phyloP scores from a whole-genome alignment of 2,888 invertebrate genomes.

The Oxystoma pomonae region DNA sequence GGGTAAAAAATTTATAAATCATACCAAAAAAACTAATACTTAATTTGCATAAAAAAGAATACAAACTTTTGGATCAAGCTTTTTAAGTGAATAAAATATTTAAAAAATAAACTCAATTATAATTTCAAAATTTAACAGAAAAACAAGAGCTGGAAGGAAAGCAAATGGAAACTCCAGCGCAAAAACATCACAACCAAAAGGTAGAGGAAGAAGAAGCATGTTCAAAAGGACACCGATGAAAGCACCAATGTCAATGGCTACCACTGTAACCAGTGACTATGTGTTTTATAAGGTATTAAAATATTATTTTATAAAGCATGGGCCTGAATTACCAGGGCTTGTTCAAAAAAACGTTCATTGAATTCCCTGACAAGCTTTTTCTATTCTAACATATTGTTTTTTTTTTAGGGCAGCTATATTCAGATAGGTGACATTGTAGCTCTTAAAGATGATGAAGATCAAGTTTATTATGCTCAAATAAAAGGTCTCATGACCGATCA shows the following conservation, averaged over 20 bases:
- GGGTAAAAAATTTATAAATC: no score
- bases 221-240: slow-evolving; percentile 78
- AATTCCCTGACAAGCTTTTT: no score
- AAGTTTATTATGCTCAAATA: slow-evolving; percentile 85
- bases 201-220: slow-evolving; percentile 71
- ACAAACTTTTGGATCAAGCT: no score
- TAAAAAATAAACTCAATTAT: no score
- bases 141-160: slow-evolving; percentile 54
- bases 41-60: no score
- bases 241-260: slow-evolving; percentile 76
- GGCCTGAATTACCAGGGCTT: no score
- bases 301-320: no score
- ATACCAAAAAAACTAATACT: no score
- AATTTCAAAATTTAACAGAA: slow-evolving; percentile 35
- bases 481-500: slow-evolving; percentile 86
- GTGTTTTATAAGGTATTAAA: slow-evolving; percentile 74
- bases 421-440: slow-evolving; percentile 91
- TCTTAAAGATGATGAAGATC: slow-evolving; percentile 69
- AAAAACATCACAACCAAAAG: slow-evolving; percentile 53
- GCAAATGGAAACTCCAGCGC: slow-evolving; percentile 47
- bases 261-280: slow-evolving; percentile 75
- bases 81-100: no score
- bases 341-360: no score
- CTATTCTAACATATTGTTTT: no score
- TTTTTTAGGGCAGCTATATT: slow-evolving; percentile 66